These are phyloP conservation scores for Bryconaethiops microstoma DNA, from an alignment of 2,797 vertebrate genomes.

Conservation along the genomic window DNA sequence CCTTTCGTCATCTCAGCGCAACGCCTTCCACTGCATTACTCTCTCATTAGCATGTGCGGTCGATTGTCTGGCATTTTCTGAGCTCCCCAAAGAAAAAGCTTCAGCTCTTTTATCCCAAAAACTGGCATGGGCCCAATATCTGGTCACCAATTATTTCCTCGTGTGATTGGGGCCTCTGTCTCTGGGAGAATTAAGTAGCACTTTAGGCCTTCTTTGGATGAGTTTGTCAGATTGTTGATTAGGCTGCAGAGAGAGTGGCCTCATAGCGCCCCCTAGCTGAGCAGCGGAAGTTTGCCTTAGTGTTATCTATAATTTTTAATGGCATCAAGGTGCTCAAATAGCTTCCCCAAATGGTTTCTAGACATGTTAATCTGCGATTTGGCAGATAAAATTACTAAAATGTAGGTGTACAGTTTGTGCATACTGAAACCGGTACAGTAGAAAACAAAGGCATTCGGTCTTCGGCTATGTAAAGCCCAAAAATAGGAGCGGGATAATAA, in stretches of 20 bases:
- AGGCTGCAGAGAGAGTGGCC: neutral
- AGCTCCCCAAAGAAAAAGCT: slow-evolving; percentile 29
- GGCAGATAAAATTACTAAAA: too few species aligned
- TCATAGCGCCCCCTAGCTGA: slow-evolving; percentile 5
- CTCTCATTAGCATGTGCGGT: slow-evolving; percentile 18
- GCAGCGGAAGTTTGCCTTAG: too few species aligned
- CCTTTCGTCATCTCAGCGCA: neutral
- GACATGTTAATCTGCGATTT: too few species aligned
- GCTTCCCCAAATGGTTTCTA: neutral
- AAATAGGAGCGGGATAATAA: too few species aligned
- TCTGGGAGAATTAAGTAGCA: slow-evolving; percentile 24
- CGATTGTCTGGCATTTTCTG: slow-evolving; percentile 25
- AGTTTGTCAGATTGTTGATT: slow-evolving; percentile 10
- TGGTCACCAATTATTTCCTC: slow-evolving; percentile 44
- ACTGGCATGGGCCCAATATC: slow-evolving; percentile 41
- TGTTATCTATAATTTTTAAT: neutral
- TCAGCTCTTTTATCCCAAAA: slow-evolving; percentile 13
- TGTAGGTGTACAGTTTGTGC: too few species aligned
- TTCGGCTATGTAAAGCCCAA: too few species aligned
- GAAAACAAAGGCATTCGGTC: too few species aligned
- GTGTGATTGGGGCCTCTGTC: slow-evolving; percentile 25
- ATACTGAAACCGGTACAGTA: too few species aligned
- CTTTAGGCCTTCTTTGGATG: slow-evolving; percentile 21
- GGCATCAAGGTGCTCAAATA: slow-evolving; percentile 1
- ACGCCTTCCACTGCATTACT: slow-evolving; percentile 22